A percentile compares a stretch with the other conserved stretches of the same genome.
phyloP scores from a whole-genome alignment of 2,113 vertebrate species.

The Pholis gunnellus region DNA sequence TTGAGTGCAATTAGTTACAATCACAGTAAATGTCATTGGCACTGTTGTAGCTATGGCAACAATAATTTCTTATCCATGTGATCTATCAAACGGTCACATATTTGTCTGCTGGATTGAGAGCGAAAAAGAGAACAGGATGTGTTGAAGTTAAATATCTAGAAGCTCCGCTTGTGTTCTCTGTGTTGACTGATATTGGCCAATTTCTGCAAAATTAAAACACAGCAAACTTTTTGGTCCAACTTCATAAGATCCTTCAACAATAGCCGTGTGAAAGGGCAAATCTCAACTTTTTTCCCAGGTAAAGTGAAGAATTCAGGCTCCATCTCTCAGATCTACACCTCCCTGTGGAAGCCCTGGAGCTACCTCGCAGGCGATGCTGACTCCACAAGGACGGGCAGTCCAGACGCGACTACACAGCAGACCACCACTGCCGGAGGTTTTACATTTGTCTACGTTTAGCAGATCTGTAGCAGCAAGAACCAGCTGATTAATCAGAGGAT shows the following conservation, averaged over 20 bases:
- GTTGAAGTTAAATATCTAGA: constrained; percentile 37
- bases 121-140: constrained; percentile 5
- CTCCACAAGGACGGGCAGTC: constrained; percentile 44
- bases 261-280: background rate
- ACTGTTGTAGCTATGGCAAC: constrained; percentile 72
- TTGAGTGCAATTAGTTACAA: constrained; percentile 20
- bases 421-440: constrained; percentile 61
- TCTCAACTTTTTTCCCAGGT: constrained; percentile 58
- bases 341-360: constrained; percentile 83
- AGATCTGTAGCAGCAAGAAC: background rate
- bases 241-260: background rate
- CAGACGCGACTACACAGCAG: constrained; percentile 56
- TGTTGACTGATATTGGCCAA: constrained; percentile 1
- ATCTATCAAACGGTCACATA: constrained; percentile 4
- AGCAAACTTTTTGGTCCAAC: constrained; percentile 18
- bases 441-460: constrained; percentile 17
- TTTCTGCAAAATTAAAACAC: constrained; percentile 22
- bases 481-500: constrained; percentile 8
- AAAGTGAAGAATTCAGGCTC: constrained; percentile 65
- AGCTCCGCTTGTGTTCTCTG: background rate
- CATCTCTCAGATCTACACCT: constrained; percentile 78
- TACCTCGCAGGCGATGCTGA: constrained; percentile 74
- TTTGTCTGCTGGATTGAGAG: constrained; percentile 48
- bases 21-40: constrained; percentile 55
- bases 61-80: constrained; percentile 39